phyloP scores from a whole-genome alignment of 2,888 invertebrate species.

The Aleiodes alternator region DNA sequence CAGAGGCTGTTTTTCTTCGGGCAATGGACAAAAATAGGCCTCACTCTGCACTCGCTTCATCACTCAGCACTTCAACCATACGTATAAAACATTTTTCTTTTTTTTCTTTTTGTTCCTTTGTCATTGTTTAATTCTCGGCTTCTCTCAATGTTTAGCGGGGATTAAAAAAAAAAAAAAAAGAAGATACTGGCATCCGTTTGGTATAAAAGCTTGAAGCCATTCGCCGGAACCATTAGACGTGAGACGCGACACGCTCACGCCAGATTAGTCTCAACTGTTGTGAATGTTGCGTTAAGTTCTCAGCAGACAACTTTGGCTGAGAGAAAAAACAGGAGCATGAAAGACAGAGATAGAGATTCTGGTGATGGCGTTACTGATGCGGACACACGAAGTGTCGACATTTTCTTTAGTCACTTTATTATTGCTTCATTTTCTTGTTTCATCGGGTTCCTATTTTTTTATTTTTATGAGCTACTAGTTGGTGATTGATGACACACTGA shows the following conservation, averaged over 20 bases:
- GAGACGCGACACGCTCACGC: conserved; percentile 62
- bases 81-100: neutral
- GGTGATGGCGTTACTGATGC: neutral
- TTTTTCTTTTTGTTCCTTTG: conserved; percentile 12
- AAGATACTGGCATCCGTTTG: conserved; percentile 59
- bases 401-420: conserved; percentile 15
- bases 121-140: neutral
- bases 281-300: conserved; percentile 29
- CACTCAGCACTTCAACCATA: conserved; percentile 58
- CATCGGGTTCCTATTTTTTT: neutral
- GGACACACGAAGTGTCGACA: conserved; percentile 27
- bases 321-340: too few relatives aligned
- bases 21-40: conserved; percentile 70
- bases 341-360: too few relatives aligned
- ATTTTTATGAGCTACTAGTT: conserved; percentile 15
- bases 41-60: conserved; percentile 72
- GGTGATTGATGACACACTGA: conserved; percentile 10
- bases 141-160: neutral
- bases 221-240: conserved; percentile 60
- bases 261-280: conserved; percentile 60
- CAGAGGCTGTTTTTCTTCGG: conserved; percentile 68
- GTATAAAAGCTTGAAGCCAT: conserved; percentile 30
- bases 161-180: conserved; percentile 2
- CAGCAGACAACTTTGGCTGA: too few relatives aligned
- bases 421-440: conserved; percentile 15